Conservation (phyloP, 92 coral and sea anemone species). For the Epizoanthus illoricatus region DNA sequence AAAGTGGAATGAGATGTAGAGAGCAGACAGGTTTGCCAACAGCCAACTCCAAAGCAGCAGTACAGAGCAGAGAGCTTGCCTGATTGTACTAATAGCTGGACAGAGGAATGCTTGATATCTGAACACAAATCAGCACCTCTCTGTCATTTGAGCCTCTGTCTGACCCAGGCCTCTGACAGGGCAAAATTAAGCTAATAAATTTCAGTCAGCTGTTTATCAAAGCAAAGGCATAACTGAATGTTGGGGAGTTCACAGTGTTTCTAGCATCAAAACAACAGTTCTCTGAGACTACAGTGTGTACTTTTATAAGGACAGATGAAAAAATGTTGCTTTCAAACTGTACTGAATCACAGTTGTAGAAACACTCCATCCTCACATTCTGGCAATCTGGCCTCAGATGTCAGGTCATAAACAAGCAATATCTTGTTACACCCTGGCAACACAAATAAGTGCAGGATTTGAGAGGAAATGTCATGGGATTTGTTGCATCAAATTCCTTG, state of each 20-base stretch:
- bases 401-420: slow-evolving; percentile 17
- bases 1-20: slow-evolving; percentile 9
- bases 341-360: not conserved
- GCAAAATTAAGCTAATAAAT: not conserved
- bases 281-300: not conserved
- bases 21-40: slow-evolving; percentile 18
- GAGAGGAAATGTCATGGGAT: slow-evolving; percentile 29
- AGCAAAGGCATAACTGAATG: slow-evolving; percentile 1
- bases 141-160: slow-evolving; percentile 25
- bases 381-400: slow-evolving; percentile 32
- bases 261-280: not conserved
- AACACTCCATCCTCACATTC: slow-evolving; percentile 30
- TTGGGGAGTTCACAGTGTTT: not conserved
- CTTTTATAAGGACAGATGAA: not conserved
- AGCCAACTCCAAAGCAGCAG: not conserved
- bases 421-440: slow-evolving; percentile 25
- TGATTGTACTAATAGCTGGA: slow-evolving; percentile 31
- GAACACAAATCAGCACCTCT: slow-evolving; percentile 11
- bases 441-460: slow-evolving; percentile 29
- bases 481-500: slow-evolving; percentile 27
- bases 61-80: slow-evolving; percentile 13
- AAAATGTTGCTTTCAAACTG: not conserved
- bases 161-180: slow-evolving; percentile 35
- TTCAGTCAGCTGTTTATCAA: slow-evolving; percentile 5
- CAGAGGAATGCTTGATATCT: slow-evolving; percentile 32